A percentile compares a stretch with the other conserved stretches of the same genome.
These are phyloP conservation scores for Melikaiella ostensackeni DNA, from an alignment of 2,888 invertebrate species.

Conservation along the genomic window DNA sequence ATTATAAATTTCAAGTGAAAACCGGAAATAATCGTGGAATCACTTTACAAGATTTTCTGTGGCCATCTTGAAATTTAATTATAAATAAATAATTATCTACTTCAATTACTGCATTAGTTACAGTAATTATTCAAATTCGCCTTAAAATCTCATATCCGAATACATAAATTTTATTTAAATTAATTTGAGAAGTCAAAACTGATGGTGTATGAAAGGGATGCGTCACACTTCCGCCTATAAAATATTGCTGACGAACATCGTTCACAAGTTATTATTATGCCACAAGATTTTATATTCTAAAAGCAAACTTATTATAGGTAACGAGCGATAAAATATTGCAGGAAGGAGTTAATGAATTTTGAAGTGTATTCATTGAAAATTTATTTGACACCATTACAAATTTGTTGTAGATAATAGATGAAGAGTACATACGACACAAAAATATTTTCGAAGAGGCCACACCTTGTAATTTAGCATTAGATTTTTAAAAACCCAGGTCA, in stretches of 20 bases:
- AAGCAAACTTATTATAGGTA: conserved; percentile 69
- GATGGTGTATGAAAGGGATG: conserved; percentile 51
- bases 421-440: background rate
- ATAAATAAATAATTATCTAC: too few relatives aligned
- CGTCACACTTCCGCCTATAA: conserved; percentile 68
- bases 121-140: too few relatives aligned
- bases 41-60: too few relatives aligned
- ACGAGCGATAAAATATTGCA: conserved; percentile 55
- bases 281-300: conserved; percentile 61
- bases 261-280: conserved; percentile 60
- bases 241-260: conserved; percentile 56
- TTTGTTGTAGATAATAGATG: background rate
- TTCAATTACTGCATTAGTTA: too few relatives aligned
- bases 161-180: background rate
- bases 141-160: background rate
- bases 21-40: too few relatives aligned
- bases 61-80: too few relatives aligned
- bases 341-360: background rate
- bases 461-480: background rate
- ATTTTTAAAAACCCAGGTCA: background rate
- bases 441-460: background rate
- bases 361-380: background rate
- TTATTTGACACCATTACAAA: background rate
- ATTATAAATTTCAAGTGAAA: too few relatives aligned
- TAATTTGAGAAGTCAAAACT: background rate